These are phyloP conservation scores for Apostichopus californicus DNA, from an alignment of 35 echinoderm and acorn worm genomes.

Conservation along the genomic window DNA sequence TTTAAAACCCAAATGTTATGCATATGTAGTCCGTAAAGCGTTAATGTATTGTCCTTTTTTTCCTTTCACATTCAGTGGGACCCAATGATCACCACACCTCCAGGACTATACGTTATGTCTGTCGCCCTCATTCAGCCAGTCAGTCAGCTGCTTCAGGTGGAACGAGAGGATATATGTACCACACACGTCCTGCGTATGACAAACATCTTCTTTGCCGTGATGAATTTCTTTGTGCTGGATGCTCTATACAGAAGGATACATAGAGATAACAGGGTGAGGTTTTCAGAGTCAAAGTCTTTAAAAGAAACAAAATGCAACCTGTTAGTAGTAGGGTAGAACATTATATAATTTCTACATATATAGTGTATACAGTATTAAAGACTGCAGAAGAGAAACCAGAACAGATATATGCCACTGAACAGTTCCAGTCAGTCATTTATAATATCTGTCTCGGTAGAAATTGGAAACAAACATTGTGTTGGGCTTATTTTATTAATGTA, in stretches of 20 bases:
- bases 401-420: too few relatives aligned
- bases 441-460: too few relatives aligned
- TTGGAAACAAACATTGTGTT: too few relatives aligned
- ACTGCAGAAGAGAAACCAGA: too few relatives aligned
- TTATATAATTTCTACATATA: too few relatives aligned
- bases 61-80: conserved; percentile 79
- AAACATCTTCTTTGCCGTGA: conserved; percentile 87
- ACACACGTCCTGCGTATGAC: conserved; percentile 69
- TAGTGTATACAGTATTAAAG: too few relatives aligned
- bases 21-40: too few relatives aligned
- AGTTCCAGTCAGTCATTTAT: too few relatives aligned
- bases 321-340: too few relatives aligned
- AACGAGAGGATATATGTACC: conserved; percentile 71
- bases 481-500: too few relatives aligned
- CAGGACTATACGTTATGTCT: conserved; percentile 90
- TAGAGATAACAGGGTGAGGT: conserved; percentile 8
- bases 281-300: not conserved
- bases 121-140: conserved; percentile 84
- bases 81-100: conserved; percentile 94
- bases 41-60: not conserved
- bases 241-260: conserved; percentile 63
- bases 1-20: too few relatives aligned
- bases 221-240: conserved; percentile 80
- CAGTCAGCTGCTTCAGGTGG: conserved; percentile 57
- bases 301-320: too few relatives aligned